phyloP scores from a whole-genome alignment of 1,140 invertebrate species.

The Anagrus nilaparvatae region DNA sequence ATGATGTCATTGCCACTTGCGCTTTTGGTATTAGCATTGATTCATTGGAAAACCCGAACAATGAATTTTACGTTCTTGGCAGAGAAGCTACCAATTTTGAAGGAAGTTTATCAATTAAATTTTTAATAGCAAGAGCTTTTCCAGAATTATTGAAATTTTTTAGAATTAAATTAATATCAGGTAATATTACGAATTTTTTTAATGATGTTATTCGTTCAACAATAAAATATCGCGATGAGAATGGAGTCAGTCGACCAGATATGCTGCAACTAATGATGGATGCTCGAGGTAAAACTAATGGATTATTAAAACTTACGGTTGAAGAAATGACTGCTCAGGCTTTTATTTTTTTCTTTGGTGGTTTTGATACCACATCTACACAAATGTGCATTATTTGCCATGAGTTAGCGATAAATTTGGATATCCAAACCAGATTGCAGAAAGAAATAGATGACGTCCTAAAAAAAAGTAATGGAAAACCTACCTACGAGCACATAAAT shows the following conservation, averaged over 20 bases:
- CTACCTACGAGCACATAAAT: conserved; percentile 17
- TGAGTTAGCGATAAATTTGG: conserved; percentile 15
- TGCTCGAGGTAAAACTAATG: conserved; percentile 17
- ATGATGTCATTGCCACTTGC: conserved; percentile 27
- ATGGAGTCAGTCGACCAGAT: conserved; percentile 22
- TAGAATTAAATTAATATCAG: neutral
- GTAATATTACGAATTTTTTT: conserved; percentile 21
- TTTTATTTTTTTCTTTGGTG: conserved; percentile 34
- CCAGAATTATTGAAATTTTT: neutral
- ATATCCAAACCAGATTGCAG: conserved; percentile 17
- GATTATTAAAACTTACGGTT: no score
- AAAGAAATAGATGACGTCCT: conserved; percentile 21
- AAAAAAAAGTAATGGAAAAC: conserved; percentile 14
- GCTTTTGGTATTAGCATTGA: conserved; percentile 14
- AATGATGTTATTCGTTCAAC: conserved; percentile 16
- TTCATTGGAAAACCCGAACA: conserved; percentile 9
- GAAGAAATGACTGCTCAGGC: conserved; percentile 23
- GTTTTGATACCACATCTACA: conserved; percentile 34
- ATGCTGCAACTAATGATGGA: conserved; percentile 32
- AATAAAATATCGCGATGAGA: conserved; percentile 17
- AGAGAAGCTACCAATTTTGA: conserved; percentile 3
- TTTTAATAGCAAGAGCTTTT: neutral
- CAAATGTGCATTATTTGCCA: conserved; percentile 25
- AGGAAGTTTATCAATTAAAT: neutral
- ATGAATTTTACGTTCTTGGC: conserved; percentile 14